These are phyloP conservation scores for Nomada flava DNA, from an alignment of 2,888 invertebrate genomes.

Conservation along the genomic window DNA sequence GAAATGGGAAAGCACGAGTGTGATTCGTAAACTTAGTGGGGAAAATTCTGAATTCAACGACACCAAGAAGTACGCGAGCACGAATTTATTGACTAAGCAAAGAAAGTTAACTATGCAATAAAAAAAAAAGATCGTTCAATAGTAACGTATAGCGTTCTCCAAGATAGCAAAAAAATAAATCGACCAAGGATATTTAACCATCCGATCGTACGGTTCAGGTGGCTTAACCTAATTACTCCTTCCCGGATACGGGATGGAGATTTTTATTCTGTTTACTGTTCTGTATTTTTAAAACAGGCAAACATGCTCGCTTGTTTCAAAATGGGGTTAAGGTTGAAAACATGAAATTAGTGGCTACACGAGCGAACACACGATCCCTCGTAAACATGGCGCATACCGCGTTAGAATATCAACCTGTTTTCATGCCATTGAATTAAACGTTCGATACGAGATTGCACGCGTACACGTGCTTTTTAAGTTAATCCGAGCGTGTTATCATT, in stretches of 20 bases:
- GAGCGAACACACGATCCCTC: slow-evolving; percentile 13
- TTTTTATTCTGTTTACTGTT: slow-evolving; percentile 43
- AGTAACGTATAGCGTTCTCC: too few species aligned
- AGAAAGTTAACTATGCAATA: too few species aligned
- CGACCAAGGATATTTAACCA: too few species aligned
- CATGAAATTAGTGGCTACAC: slow-evolving; percentile 43
- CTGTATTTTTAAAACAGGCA: slow-evolving; percentile 22
- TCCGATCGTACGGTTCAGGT: slow-evolving; percentile 18
- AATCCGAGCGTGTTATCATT: slow-evolving; percentile 40
- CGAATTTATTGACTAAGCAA: too few species aligned
- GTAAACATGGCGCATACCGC: slow-evolving; percentile 1
- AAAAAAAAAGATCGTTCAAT: too few species aligned
- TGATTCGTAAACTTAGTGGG: too few species aligned
- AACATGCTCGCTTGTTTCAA: slow-evolving; percentile 16
- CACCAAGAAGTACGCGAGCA: too few species aligned
- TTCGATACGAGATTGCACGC: slow-evolving; percentile 42
- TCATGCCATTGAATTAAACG: slow-evolving; percentile 30
- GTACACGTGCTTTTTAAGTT: slow-evolving; percentile 38
- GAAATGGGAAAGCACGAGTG: too few species aligned
- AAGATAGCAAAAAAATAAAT: too few species aligned
- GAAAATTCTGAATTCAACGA: too few species aligned
- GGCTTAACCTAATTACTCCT: slow-evolving; percentile 35
- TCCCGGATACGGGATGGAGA: slow-evolving; percentile 14
- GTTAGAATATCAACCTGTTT: slow-evolving; percentile 29
- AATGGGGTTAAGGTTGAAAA: slow-evolving; percentile 70